Percentiles rank a stretch among this genome's conserved stretches.
These are phyloP conservation scores for Scaptomyza flava DNA, from an alignment of 2,888 invertebrate genomes.

Conservation along the genomic window DNA sequence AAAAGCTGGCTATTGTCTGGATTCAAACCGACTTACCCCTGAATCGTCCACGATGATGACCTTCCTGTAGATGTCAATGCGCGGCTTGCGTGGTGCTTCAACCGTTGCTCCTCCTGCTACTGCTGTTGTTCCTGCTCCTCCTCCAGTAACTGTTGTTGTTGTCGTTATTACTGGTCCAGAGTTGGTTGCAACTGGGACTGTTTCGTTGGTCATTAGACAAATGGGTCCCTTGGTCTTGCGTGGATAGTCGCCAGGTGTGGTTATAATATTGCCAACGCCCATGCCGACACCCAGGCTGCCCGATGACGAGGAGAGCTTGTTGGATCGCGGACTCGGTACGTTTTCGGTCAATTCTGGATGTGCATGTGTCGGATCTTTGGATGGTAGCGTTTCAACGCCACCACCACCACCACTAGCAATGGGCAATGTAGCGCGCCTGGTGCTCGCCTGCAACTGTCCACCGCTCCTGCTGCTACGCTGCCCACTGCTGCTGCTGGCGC, in stretches of 20 bases:
- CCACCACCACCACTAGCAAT: conserved; percentile 56
- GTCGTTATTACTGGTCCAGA: not conserved
- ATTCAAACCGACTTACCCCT: conserved; percentile 73
- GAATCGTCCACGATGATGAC: conserved; percentile 84
- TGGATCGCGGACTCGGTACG: conserved; percentile 70
- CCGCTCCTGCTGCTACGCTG: conserved; percentile 72
- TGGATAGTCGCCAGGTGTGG: conserved; percentile 83
- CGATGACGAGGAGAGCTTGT: conserved; percentile 81
- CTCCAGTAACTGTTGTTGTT: not conserved
- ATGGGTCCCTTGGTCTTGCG: conserved; percentile 83
- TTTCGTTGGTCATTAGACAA: conserved; percentile 67
- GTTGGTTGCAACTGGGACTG: conserved; percentile 20
- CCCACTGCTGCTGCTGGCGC: conserved; percentile 75
- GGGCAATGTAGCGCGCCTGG: conserved; percentile 68
- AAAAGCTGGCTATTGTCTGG: not conserved
- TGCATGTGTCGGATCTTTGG: conserved; percentile 25
- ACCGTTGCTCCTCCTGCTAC: not conserved
- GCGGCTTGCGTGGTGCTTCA: conserved; percentile 62
- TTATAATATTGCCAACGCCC: conserved; percentile 81
- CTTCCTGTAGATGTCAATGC: conserved; percentile 82
- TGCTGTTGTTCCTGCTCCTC: not conserved
- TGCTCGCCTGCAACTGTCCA: conserved; percentile 77
- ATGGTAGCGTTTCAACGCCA: conserved; percentile 38
- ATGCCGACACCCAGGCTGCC: conserved; percentile 80
- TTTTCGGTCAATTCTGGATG: conserved; percentile 42